Conservation (phyloP, 1,140 invertebrate species). For the Drosophila sucinea region DNA sequence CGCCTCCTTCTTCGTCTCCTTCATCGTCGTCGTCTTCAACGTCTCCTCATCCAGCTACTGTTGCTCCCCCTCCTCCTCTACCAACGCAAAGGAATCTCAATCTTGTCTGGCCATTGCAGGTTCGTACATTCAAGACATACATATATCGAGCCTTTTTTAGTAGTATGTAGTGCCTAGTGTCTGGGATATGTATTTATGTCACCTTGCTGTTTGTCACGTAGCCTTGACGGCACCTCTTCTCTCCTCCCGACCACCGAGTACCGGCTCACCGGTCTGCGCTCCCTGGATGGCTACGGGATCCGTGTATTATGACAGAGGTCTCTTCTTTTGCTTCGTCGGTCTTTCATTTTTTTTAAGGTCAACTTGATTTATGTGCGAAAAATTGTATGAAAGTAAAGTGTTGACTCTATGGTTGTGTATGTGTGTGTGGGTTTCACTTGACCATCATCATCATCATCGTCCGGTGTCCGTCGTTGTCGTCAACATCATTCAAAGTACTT, state of each 20-base stretch:
- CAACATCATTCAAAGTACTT: conserved; percentile 14
- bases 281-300: conserved; percentile 30
- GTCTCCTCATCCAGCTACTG: conserved; percentile 11
- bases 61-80: neutral
- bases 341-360: conserved; percentile 65
- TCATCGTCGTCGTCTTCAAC: conserved; percentile 20
- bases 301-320: conserved; percentile 64
- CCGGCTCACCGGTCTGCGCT: neutral
- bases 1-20: neutral
- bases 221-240: conserved; percentile 44
- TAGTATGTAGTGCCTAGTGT: conserved; percentile 33
- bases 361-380: conserved; percentile 75
- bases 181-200: conserved; percentile 72
- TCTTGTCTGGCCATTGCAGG: conserved; percentile 61
- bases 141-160: conserved; percentile 58
- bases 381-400: conserved; percentile 27
- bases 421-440: conserved; percentile 46
- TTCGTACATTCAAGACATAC: conserved; percentile 24
- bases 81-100: conserved; percentile 56
- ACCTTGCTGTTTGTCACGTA: conserved; percentile 69
- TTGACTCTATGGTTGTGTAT: conserved; percentile 14
- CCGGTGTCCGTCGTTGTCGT: neutral
- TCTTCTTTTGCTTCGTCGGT: neutral
- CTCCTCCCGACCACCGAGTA: neutral
- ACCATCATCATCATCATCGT: conserved; percentile 41